Evolutionary conservation across 2,113 vertebrate species (phyloP), one percentile per base, ranked within the genome.

Genomic region (Rhinoderma darwinii): DNA sequence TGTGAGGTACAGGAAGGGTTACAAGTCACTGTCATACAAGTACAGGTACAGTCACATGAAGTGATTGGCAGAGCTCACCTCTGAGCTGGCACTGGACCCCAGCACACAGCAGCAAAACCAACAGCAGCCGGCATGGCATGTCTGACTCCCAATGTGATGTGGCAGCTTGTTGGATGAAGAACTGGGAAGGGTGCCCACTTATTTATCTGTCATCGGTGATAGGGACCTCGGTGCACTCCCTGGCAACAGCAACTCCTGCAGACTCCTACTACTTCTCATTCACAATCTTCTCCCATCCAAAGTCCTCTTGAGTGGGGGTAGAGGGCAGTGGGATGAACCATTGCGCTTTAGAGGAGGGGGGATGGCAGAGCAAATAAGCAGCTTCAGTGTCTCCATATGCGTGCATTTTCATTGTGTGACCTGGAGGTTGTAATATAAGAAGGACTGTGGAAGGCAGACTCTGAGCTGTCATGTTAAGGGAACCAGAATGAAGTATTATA

Each of bases 31-130:
- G 51, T 5, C 77, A 79, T 20, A 25, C n/a, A 27, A 66, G 63
- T 7, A 54, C 10, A 47, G 14, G 44, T 27, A 30, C 11, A 32
- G 25, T 4, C 10, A 75, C 25, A 47, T 76, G 44, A 30, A 51
- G 27, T 0, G 27, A 20, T 32, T 18, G 17, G 27, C 75, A 61
- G 70, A 0, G 54, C 94, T 94, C 93, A 94, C 94, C 94, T 95
- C 91, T 91, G 76, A 92, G 94, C 90, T 94, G 93, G 87, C 92
- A 43, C 50, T 39, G 90, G 32, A 88, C 92, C 4, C 27, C 54
- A 27, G 72, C 87, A 88, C 90, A 90, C 7, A 92, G 88, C 86
- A 92, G 80, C 54, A 37, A 63, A 17, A 88, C 73, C 79, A 61
- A 82, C 17, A 88, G 86, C 87, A 92, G 86, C 68, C 9, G 20